Conservation (phyloP, 2,113 vertebrate species). For the Cercopithecus mona region DNA sequence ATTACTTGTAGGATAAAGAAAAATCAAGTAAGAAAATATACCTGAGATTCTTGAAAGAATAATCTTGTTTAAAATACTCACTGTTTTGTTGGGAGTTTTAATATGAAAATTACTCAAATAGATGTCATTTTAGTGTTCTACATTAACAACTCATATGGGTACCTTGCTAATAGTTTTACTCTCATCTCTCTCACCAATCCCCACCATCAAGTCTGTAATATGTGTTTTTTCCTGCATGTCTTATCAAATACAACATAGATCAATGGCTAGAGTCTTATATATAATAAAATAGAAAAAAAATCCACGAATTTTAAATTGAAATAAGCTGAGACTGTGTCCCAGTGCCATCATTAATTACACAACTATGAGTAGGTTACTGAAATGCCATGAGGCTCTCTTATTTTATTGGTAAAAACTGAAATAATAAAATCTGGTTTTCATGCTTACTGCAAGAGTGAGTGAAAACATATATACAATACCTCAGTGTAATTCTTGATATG, state of each 20-base stretch:
- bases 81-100: neutral
- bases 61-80: neutral
- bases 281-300: neutral
- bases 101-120: neutral
- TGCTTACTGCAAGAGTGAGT: neutral
- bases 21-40: constrained; percentile 54
- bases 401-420: neutral
- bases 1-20: constrained; percentile 54
- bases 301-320: neutral
- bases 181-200: neutral
- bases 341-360: neutral
- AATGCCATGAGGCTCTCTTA: neutral
- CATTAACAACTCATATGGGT: neutral
- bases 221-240: neutral
- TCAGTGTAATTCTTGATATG: neutral
- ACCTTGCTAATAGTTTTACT: neutral
- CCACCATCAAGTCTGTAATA: neutral
- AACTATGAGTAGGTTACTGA: neutral
- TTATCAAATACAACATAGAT: neutral
- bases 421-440: neutral
- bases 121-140: neutral
- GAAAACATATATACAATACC: neutral
- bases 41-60: constrained; percentile 45
- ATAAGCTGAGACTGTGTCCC: neutral
- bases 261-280: neutral